Evolutionary conservation across 1,140 invertebrate species (phyloP).

Genomic region (Gonioctena quinquepunctata): DNA sequence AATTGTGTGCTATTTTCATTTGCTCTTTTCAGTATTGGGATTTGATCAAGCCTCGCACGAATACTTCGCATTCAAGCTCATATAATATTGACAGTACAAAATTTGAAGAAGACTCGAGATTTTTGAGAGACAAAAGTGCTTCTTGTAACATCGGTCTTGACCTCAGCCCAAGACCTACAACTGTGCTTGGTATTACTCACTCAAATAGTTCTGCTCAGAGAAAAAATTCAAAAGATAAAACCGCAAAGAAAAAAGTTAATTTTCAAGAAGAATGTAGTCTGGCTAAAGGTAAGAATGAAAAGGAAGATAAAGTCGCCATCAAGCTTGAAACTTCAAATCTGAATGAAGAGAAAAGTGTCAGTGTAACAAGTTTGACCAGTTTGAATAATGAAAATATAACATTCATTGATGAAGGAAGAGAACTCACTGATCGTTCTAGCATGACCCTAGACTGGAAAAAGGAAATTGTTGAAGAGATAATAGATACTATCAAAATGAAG

Average conservation of each 20-base stretch:
- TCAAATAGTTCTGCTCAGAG: conserved; percentile 32
- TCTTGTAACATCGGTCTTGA: conserved; percentile 74
- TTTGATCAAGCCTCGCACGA: conserved; percentile 64
- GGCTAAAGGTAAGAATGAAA: conserved; percentile 15
- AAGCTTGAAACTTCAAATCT: conserved; percentile 32
- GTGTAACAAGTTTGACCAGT: conserved; percentile 50
- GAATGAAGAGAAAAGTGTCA: conserved; percentile 49
- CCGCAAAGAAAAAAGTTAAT: conserved; percentile 48
- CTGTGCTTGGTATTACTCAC: conserved; percentile 59
- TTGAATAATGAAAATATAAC: conserved; percentile 45
- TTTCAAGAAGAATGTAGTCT: conserved; percentile 45
- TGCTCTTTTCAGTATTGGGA: conserved; percentile 65
- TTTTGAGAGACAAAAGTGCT: conserved; percentile 67
- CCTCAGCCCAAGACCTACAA: conserved; percentile 67
- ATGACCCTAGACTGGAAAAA: conserved; percentile 53
- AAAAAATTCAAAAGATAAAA: conserved; percentile 39
- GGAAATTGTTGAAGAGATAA: conserved; percentile 43
- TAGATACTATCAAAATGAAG: conserved; percentile 36
- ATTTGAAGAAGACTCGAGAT: conserved; percentile 54
- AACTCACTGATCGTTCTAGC: conserved; percentile 49
- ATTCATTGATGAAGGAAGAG: conserved; percentile 53
- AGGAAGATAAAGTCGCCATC: conserved; percentile 11
- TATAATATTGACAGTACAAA: conserved; percentile 51
- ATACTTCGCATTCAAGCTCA: conserved; percentile 57
- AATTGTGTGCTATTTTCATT: neutral